These are phyloP conservation scores for Argyresthia goedartella DNA, from an alignment of 2,888 invertebrate species.

Conservation along the genomic window DNA sequence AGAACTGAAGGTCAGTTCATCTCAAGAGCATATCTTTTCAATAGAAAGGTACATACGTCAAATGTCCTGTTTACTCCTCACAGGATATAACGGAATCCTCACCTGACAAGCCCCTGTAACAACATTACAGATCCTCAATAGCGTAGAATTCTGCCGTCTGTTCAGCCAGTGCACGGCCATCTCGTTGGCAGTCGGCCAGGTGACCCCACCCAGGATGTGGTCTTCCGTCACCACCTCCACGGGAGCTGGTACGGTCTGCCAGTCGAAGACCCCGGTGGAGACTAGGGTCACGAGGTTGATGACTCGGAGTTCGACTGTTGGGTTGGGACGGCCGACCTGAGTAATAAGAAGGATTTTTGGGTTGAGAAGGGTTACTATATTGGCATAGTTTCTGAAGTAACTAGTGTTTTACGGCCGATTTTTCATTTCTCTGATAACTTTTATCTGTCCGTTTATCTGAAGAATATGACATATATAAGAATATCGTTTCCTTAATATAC, in stretches of 20 bases:
- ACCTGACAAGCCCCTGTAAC: slow-evolving; percentile 37
- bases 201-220: slow-evolving; percentile 77
- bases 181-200: slow-evolving; percentile 77
- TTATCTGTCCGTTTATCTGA: too few species aligned
- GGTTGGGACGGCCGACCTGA: slow-evolving; percentile 80
- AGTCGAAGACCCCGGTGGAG: slow-evolving; percentile 21
- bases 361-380: too few species aligned
- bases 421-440: too few species aligned
- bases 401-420: too few species aligned
- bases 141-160: slow-evolving; percentile 82
- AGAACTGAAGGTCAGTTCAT: too few species aligned
- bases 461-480: too few species aligned
- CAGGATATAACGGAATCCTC: too few species aligned
- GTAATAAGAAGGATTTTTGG: not conserved
- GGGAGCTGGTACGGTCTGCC: slow-evolving; percentile 50
- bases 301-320: slow-evolving; percentile 75
- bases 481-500: too few species aligned
- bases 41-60: too few species aligned
- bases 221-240: slow-evolving; percentile 62
- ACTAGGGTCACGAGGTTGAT: slow-evolving; percentile 58
- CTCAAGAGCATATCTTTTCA: too few species aligned
- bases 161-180: slow-evolving; percentile 86
- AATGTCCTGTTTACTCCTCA: too few species aligned
- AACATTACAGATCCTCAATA: slow-evolving; percentile 71
- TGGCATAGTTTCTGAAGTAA: too few species aligned